A percentile compares a stretch with the other conserved stretches of the same genome.
These are phyloP conservation scores for Glaucomys volans DNA, from an alignment of 2,113 vertebrate genomes.

Conservation along the genomic window DNA sequence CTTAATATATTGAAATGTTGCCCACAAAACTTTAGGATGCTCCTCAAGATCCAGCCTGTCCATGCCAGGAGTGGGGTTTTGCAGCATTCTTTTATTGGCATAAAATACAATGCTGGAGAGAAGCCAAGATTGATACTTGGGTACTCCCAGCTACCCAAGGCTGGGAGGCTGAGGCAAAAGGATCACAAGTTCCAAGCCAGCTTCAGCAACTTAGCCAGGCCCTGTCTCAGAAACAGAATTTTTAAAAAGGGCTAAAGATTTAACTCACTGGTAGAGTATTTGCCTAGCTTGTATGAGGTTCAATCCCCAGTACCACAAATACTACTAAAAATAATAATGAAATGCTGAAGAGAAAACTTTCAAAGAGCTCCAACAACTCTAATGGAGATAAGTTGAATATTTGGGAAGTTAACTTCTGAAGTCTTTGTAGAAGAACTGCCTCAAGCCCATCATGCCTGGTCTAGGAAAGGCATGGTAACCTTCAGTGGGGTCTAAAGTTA, in stretches of 20 bases:
- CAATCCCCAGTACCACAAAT: neutral
- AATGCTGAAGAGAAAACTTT: conserved; percentile 12
- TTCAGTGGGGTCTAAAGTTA: neutral
- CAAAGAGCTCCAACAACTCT: neutral
- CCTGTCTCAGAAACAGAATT: neutral
- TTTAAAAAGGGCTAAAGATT: neutral
- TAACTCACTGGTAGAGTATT: no score
- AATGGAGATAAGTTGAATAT: neutral
- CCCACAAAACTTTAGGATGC: neutral
- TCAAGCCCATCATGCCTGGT: neutral
- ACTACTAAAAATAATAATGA: neutral
- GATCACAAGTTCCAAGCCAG: neutral
- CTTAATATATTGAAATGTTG: neutral
- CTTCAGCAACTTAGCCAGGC: neutral
- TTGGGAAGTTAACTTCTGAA: neutral
- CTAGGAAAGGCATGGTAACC: neutral
- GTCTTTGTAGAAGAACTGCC: neutral
- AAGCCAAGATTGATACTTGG: neutral
- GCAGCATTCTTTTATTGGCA: neutral
- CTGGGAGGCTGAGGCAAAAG: neutral
- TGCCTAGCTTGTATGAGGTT: no score
- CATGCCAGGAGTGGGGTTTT: neutral
- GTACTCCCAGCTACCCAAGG: neutral
- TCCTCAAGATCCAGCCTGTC: neutral
- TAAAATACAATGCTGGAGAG: conserved; percentile 29